Percentiles rank a stretch among this genome's conserved stretches.
Evolutionary conservation across 2,888 invertebrate species (phyloP).

Genomic region (Drosophila trichaetosa): DNA sequence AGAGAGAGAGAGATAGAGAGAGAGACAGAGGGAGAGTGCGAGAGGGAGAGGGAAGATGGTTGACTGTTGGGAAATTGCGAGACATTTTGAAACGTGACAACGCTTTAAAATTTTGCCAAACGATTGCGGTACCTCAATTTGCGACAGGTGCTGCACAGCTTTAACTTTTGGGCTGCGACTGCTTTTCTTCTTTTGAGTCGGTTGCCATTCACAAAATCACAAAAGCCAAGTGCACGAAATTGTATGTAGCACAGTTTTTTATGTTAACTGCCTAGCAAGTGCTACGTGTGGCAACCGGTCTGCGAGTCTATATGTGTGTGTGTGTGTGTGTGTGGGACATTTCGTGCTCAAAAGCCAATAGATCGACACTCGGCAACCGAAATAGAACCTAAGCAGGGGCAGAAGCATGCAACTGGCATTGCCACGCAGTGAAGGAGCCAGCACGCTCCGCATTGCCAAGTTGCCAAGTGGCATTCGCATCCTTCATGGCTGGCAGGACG

Average conservation of each 20-base stretch:
- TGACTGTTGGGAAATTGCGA: slow-evolving; percentile 43
- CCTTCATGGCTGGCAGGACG: slow-evolving; percentile 42
- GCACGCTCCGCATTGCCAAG: slow-evolving; percentile 37
- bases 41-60: not conserved
- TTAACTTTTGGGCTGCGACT: slow-evolving; percentile 9
- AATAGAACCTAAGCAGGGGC: slow-evolving; percentile 1
- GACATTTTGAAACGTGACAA: slow-evolving; percentile 69
- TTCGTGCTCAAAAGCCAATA: slow-evolving; percentile 20
- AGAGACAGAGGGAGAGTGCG: not conserved
- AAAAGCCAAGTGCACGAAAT: slow-evolving; percentile 34
- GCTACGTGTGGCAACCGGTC: slow-evolving; percentile 1
- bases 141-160: slow-evolving; percentile 60
- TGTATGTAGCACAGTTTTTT: slow-evolving; percentile 50
- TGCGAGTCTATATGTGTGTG: not conserved
- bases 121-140: slow-evolving; percentile 51
- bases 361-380: slow-evolving; percentile 4
- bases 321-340: not conserved
- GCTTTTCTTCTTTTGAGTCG: not conserved
- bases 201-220: slow-evolving; percentile 29
- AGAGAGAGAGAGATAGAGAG: slow-evolving; percentile 1
- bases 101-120: slow-evolving; percentile 44
- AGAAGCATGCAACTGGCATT: slow-evolving; percentile 29
- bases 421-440: slow-evolving; percentile 24
- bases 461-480: slow-evolving; percentile 28
- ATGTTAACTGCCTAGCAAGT: slow-evolving; percentile 41